Evolutionary conservation across 2,888 invertebrate species (phyloP), one percentile per base, ranked within the genome.

Genomic region (Stenoptilia bipunctidactyla): DNA sequence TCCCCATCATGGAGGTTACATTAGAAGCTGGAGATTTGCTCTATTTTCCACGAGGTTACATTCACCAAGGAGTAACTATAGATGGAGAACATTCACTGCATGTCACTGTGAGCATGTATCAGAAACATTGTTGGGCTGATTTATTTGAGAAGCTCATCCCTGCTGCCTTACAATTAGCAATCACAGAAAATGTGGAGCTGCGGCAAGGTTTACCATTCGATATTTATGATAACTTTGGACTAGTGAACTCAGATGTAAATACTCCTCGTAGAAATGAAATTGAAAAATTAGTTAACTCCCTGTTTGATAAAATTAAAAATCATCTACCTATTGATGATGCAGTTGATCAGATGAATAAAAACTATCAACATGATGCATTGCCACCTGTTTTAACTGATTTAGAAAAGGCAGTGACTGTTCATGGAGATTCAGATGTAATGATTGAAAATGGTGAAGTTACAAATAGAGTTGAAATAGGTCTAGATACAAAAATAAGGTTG

Each of bases 31-130:
- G 97, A 0, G 98, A 98, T 66, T 65, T 98, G 53, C 82, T 99
- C 0, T 99, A 98, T 68, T 94, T 98, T 58, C 98, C 98, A 0
- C 86, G 94, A 38, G 95, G 95, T 40, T 90, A 88, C 15, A 93
- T 95, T 40, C 95, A 95, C 64, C 93, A 97, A 76, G 97, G 92
- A 1, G 82, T 87, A 40, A 93, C 96, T 0, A 86, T 91, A 45
- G 87, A 89, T 12, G 89, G 91, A 27, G 84, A 86, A 15, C 97
- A 98, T 76, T 98, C 98, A 1, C 85, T 98, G 1, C 98, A 99
- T 67, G 89, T 98, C 3, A 99, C 98, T 0, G 76, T 98, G 2
- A 97, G 97, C 37, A 91, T 94, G 55, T 96, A 94, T 61, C 97
- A 98, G 62, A 91, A 90, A 55, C 95, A 94, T 62, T 88, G 94